phyloP scores from a whole-genome alignment of 2,797 vertebrate species.

The Hemibagrus guttatus region DNA sequence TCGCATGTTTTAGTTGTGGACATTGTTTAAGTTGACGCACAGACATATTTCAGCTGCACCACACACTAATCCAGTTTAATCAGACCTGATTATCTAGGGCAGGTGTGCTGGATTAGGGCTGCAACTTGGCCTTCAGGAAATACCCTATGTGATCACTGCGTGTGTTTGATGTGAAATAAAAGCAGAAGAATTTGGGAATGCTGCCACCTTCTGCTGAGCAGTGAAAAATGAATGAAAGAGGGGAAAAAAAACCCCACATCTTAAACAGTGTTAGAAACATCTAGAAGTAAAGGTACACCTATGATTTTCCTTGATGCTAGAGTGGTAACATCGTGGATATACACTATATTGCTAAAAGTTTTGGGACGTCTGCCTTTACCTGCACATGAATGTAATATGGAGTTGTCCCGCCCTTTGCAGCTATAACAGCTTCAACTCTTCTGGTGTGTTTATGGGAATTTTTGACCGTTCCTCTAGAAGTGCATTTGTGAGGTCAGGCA shows the following conservation, averaged over 20 bases:
- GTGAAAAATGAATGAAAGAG: slow-evolving; percentile 1
- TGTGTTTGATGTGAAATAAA: neutral
- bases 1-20: neutral
- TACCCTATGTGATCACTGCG: neutral
- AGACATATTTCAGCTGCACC: slow-evolving; percentile 16
- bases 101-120: slow-evolving; percentile 33
- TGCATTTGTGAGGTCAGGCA: too few species aligned
- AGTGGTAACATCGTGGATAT: too few species aligned
- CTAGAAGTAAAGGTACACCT: neutral
- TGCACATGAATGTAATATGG: too few species aligned
- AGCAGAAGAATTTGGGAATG: slow-evolving; percentile 47
- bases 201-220: slow-evolving; percentile 72
- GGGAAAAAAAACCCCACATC: neutral
- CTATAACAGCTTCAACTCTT: too few species aligned
- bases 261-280: neutral
- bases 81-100: slow-evolving; percentile 9
- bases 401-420: too few species aligned
- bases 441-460: too few species aligned
- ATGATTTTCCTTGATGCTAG: neutral
- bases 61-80: slow-evolving; percentile 24
- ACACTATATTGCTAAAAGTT: too few species aligned
- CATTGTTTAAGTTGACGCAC: too few species aligned
- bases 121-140: neutral
- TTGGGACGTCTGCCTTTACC: too few species aligned
- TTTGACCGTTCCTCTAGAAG: too few species aligned